These are phyloP conservation scores for Morinoia aosen DNA, from an alignment of 2,888 invertebrate species.

Conservation along the genomic window DNA sequence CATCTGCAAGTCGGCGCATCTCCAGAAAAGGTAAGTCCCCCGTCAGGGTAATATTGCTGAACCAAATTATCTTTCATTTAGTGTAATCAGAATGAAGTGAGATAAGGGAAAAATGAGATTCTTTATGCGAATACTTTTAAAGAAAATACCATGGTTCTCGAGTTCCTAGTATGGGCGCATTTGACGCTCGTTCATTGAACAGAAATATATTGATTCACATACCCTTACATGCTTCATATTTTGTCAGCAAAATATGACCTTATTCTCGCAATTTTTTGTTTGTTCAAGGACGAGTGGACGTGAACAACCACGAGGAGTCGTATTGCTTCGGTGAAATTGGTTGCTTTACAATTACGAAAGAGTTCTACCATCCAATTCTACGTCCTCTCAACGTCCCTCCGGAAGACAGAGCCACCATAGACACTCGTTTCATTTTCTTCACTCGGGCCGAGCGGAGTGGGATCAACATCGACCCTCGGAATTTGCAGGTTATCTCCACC, in stretches of 20 bases:
- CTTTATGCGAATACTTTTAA: no score
- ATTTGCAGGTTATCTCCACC: neutral
- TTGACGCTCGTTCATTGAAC: no score
- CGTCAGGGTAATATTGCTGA: no score
- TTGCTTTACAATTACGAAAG: constrained; percentile 84
- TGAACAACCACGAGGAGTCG: neutral
- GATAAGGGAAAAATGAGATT: no score
- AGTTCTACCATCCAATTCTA: constrained; percentile 86
- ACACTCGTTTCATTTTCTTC: constrained; percentile 85
- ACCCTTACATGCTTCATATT: no score
- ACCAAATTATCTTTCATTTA: no score
- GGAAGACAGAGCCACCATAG: constrained; percentile 83
- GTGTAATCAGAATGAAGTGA: no score
- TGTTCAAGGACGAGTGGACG: neutral
- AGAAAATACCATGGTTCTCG: no score
- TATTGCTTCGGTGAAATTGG: constrained; percentile 85
- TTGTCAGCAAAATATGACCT: no score
- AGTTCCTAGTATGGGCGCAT: no score
- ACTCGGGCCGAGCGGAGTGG: constrained; percentile 75
- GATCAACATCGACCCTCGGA: neutral
- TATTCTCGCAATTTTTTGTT: no score
- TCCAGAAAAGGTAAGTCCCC: neutral
- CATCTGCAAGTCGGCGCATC: neutral
- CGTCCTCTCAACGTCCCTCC: constrained; percentile 89
- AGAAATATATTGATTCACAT: no score